phyloP scores from a whole-genome alignment of 2,797 vertebrate species.

The Sparus aurata region DNA sequence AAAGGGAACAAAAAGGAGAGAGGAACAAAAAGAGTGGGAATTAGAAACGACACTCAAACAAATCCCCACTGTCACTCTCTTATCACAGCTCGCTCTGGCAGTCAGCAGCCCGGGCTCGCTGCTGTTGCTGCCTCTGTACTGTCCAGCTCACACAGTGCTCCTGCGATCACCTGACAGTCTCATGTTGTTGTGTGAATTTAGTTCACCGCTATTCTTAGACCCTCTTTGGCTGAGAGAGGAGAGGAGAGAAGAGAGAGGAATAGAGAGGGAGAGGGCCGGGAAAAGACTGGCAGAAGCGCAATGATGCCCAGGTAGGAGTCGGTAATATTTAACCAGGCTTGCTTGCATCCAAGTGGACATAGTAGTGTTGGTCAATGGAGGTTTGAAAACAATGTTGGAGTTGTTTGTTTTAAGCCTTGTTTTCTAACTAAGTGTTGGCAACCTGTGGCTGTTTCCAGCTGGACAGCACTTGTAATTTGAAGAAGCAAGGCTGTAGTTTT shows the following conservation, averaged over 20 bases:
- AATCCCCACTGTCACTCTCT: conserved; percentile 64
- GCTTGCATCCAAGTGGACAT: conserved; percentile 28
- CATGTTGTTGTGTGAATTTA: conserved; percentile 95
- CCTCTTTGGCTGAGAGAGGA: conserved; percentile 79
- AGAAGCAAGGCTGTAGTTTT: conserved; percentile 7
- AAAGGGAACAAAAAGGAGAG: conserved; percentile 34
- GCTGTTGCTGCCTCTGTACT: conserved; percentile 70
- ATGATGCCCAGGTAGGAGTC: conserved; percentile 90
- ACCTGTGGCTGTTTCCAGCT: conserved; percentile 34
- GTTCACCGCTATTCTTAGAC: conserved; percentile 96
- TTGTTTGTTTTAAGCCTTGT: conserved; percentile 42
- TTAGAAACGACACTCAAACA: conserved; percentile 63
- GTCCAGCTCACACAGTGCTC: conserved; percentile 79
- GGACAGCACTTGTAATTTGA: conserved; percentile 1
- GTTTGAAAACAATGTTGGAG: conserved; percentile 28
- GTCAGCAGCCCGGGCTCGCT: conserved; percentile 54
- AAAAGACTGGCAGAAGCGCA: conserved; percentile 79
- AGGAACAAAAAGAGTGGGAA: conserved; percentile 55
- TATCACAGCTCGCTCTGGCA: conserved; percentile 66
- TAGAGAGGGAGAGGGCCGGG: conserved; percentile 69
- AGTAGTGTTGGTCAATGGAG: conserved; percentile 8
- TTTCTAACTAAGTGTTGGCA: not conserved
- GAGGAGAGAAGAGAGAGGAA: conserved; percentile 57
- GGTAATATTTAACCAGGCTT: conserved; percentile 66
- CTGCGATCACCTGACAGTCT: conserved; percentile 94